Percentiles rank a stretch among this genome's conserved stretches.
Conservation (phyloP, 2,888 invertebrate genomes). For the Coleophora flavipennella region DNA sequence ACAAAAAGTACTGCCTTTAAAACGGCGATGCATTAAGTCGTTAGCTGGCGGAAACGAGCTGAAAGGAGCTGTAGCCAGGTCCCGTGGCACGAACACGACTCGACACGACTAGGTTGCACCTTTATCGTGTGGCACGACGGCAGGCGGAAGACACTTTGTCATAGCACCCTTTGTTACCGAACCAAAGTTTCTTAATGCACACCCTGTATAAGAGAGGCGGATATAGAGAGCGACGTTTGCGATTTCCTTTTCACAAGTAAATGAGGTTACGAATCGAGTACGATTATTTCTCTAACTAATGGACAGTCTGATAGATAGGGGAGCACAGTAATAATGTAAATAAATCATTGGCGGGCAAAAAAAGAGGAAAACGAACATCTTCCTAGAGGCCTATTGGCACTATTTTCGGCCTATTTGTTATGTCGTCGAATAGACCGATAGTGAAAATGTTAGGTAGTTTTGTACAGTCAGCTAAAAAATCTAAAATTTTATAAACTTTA, state of each 20-base stretch:
- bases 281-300: background rate
- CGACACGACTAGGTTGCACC: too few species aligned
- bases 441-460: too few species aligned
- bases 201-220: constrained; percentile 34
- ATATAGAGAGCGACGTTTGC: constrained; percentile 39
- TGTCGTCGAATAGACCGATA: too few species aligned
- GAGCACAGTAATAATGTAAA: too few species aligned
- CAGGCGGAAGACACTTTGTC: constrained; percentile 52
- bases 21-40: constrained; percentile 47
- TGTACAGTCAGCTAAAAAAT: too few species aligned
- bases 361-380: too few species aligned
- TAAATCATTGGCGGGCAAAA: too few species aligned
- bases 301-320: background rate
- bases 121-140: constrained; percentile 4
- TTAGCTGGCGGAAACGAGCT: constrained; percentile 40
- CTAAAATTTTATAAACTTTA: too few species aligned
- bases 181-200: constrained; percentile 55
- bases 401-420: too few species aligned
- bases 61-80: constrained; percentile 9
- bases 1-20: too few species aligned
- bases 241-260: constrained; percentile 23
- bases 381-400: too few species aligned
- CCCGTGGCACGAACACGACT: too few species aligned
- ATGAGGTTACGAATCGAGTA: constrained; percentile 2
- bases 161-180: constrained; percentile 50